Conservation (phyloP, 2,113 vertebrate species). For the Mola mola region DNA sequence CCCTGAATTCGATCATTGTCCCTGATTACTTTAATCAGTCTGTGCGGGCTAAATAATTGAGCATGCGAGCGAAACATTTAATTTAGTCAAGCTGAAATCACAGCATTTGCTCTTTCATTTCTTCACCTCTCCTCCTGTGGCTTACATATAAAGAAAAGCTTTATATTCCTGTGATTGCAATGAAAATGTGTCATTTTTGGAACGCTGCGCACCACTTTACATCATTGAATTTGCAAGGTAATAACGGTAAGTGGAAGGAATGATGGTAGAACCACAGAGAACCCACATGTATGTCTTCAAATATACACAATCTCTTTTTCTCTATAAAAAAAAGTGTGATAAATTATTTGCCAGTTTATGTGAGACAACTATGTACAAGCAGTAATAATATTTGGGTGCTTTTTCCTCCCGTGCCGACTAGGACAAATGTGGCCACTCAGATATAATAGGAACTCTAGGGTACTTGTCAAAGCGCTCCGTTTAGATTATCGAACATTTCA, state of each 20-base stretch:
- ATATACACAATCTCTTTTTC: no score
- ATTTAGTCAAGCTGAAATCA: slow-evolving; percentile 44
- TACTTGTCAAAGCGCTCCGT: not conserved
- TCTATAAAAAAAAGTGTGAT: no score
- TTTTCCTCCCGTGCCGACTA: not conserved
- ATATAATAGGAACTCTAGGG: not conserved
- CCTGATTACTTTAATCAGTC: slow-evolving; percentile 58
- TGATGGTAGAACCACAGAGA: no score
- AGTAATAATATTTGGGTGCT: not conserved
- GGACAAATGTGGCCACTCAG: not conserved
- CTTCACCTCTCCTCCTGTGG: slow-evolving; percentile 19
- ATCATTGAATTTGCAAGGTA: slow-evolving; percentile 17
- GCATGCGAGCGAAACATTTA: slow-evolving; percentile 39
- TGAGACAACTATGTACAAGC: not conserved
- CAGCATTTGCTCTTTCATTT: slow-evolving; percentile 41
- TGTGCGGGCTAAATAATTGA: slow-evolving; percentile 30
- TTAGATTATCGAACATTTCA: not conserved
- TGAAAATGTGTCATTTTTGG: slow-evolving; percentile 14
- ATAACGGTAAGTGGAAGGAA: slow-evolving; percentile 6
- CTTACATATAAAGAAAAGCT: not conserved
- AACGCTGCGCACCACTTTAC: slow-evolving; percentile 7
- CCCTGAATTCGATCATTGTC: slow-evolving; percentile 42
- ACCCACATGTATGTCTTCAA: no score
- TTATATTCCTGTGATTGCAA: slow-evolving; percentile 14
- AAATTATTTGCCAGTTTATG: not conserved